Conservation (phyloP, 2,888 invertebrate species). For the Parochlus steinenii region DNA sequence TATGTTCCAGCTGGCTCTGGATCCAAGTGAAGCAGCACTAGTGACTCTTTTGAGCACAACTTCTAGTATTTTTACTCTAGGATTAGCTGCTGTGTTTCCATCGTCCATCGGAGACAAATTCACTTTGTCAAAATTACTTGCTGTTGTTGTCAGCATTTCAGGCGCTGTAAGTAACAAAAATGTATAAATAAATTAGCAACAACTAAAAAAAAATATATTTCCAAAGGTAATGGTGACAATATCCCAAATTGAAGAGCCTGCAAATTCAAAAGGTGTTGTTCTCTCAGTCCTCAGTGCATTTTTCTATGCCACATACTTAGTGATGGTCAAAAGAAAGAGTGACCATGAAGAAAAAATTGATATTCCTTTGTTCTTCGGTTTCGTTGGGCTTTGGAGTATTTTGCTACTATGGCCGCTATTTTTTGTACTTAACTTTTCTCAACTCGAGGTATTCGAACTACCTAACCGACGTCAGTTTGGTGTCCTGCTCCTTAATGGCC, state of each 20-base stretch:
- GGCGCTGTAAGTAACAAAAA: conserved; percentile 48
- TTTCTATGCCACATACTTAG: conserved; percentile 79
- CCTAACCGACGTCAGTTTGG: conserved; percentile 69
- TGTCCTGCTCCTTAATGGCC: conserved; percentile 65
- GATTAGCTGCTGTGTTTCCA: conserved; percentile 75
- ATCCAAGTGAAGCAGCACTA: conserved; percentile 66
- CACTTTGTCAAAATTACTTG: conserved; percentile 68
- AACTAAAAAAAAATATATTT: conserved; percentile 7
- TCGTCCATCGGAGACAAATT: conserved; percentile 67
- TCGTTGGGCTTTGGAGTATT: conserved; percentile 86
- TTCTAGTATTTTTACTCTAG: conserved; percentile 74
- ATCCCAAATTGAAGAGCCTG: conserved; percentile 50
- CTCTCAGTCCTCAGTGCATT: conserved; percentile 75
- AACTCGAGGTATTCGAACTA: conserved; percentile 70
- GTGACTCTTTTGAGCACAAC: conserved; percentile 81
- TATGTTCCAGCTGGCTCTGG: conserved; percentile 75
- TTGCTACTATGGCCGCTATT: conserved; percentile 79
- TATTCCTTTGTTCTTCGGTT: conserved; percentile 89
- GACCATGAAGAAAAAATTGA: conserved; percentile 89
- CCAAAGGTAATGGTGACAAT: conserved; percentile 58
- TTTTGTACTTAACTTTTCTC: conserved; percentile 66
- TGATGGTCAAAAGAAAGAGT: conserved; percentile 69
- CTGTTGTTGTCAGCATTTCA: conserved; percentile 58
- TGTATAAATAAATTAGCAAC: conserved; percentile 4
- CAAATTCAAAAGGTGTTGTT: conserved; percentile 59